Evolutionary conservation across 2,888 invertebrate species (phyloP).

Genomic region (Dicycla oo): DNA sequence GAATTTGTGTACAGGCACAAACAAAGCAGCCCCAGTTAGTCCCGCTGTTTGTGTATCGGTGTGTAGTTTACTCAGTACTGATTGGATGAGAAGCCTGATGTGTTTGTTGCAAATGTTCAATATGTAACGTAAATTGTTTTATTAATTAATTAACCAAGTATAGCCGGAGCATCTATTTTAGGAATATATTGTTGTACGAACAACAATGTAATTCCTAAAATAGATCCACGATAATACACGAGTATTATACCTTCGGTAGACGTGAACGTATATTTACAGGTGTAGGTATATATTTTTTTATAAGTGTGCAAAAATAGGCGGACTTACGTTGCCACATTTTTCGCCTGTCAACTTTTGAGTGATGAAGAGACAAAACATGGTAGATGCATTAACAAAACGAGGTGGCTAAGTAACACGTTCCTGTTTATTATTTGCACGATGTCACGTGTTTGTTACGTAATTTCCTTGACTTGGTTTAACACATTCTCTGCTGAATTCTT

Average conservation of each 20-base stretch:
- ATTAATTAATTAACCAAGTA: slow-evolving; percentile 25
- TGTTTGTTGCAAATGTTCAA: slow-evolving; percentile 34
- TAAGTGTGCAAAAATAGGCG: too few relatives aligned
- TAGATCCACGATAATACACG: not conserved
- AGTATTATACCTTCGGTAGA: not conserved
- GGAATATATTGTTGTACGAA: not conserved
- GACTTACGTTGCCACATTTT: not conserved
- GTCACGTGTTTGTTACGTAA: not conserved
- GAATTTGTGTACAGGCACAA: slow-evolving; percentile 27
- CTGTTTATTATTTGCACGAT: slow-evolving; percentile 14
- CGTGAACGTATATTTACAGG: not conserved
- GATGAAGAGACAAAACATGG: slow-evolving; percentile 19
- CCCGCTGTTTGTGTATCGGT: slow-evolving; percentile 44
- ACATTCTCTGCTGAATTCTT: too few relatives aligned
- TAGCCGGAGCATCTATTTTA: not conserved
- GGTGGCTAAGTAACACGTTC: slow-evolving; percentile 4
- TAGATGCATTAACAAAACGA: slow-evolving; percentile 22
- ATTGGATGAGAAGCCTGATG: slow-evolving; percentile 42
- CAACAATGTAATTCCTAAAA: not conserved
- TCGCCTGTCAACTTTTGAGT: not conserved
- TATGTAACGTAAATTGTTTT: slow-evolving; percentile 15
- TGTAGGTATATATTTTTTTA: too few relatives aligned
- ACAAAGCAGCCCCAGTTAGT: slow-evolving; percentile 34
- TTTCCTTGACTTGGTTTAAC: not conserved
- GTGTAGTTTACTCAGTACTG: slow-evolving; percentile 41